Evolutionary conservation across 2,113 vertebrate species (phyloP), one percentile per base, ranked within the genome.

Genomic region (Phaethornis superciliosus): DNA sequence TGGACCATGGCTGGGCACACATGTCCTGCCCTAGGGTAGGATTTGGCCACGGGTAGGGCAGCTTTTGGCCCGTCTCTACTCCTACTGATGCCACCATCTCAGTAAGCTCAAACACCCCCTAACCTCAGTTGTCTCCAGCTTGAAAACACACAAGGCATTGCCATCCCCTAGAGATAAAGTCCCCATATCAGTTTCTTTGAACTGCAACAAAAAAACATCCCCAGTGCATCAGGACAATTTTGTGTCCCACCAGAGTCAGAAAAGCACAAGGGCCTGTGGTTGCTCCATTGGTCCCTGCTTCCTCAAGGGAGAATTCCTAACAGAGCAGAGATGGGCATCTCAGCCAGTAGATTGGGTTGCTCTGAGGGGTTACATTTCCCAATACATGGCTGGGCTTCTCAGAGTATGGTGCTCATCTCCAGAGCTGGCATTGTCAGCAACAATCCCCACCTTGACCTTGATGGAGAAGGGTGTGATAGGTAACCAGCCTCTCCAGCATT

Each of bases 351-450:
- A 40, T 16, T 26, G 17, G 13, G 28, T 1, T 51, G 14, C 8
- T 56, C 86, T 56, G 11, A 2, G 51, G 10, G 47, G 13, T 40
- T 58, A 20, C 0, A 0, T 27, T 35, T 72, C 52, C n/a, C 6
- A 12, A 19, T 55, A 49, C 6, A 16, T 0, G 5, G 40, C 5
- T 23, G n/a, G 68, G 59, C 6, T 75, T 14, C 59, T 59, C 59
- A 37, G 54, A 33, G 37, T 7, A n/a, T 1, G 4, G n/a, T 23
- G 22, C 59, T 85, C 23, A 28, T 30, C 55, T 81, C 58, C 56
- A 82, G 76, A 88, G 74, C 68, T 47, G 26, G 18, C 19, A 6
- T 6, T 27, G 49, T 64, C 42, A 71, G 27, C 54, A 44, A 47
- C 44, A 52, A 0, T 51, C 59, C 37, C 11, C 33, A 32, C 9